Percentiles rank a stretch among this genome's conserved stretches.
Conservation (phyloP, 2,113 vertebrate species). For the Oophaga pumilio region DNA sequence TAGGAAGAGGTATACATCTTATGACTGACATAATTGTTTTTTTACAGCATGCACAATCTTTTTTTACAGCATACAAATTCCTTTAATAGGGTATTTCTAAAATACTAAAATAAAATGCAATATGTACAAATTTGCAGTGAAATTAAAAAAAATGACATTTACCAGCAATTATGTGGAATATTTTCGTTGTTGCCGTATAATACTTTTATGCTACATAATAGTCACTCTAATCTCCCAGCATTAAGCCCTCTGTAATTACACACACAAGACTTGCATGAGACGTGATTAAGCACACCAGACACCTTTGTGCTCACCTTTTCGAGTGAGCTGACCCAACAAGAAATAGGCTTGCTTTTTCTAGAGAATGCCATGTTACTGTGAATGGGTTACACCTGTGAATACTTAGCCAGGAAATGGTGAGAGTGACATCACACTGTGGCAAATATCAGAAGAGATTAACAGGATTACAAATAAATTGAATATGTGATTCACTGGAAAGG, state of each 20-base stretch:
- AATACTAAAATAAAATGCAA: neutral
- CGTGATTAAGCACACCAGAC: neutral
- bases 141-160: conserved; percentile 6
- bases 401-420: neutral
- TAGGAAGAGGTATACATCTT: neutral
- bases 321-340: conserved; percentile 28
- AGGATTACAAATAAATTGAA: neutral
- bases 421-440: neutral
- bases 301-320: conserved; percentile 17
- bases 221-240: conserved; percentile 24
- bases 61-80: neutral
- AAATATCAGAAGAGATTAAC: neutral
- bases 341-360: neutral
- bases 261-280: conserved; percentile 6
- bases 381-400: conserved; percentile 33
- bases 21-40: neutral
- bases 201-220: conserved; percentile 31
- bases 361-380: neutral
- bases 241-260: conserved; percentile 36
- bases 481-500: too few species aligned
- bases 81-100: neutral
- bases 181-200: neutral
- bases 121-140: neutral
- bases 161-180: neutral
- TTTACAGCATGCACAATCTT: neutral